phyloP scores from a whole-genome alignment of 2,113 vertebrate species.

The Mohoua ochrocephala region DNA sequence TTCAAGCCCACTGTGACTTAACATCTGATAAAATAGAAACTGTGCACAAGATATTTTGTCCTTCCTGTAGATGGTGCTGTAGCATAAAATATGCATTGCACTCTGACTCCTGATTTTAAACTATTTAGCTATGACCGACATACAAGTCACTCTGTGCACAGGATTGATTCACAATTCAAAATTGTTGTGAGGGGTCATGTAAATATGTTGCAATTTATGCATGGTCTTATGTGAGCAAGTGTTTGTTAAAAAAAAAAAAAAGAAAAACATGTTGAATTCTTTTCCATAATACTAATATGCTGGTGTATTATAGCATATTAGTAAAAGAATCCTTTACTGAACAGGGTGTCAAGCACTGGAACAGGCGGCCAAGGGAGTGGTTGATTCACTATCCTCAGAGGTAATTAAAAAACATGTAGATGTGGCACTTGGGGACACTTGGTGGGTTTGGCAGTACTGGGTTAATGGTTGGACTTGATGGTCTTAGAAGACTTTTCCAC shows the following conservation, averaged over 20 bases:
- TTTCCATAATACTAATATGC: background rate
- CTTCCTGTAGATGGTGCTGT: constrained; percentile 52
- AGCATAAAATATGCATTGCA: background rate
- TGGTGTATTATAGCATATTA: background rate
- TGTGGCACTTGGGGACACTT: no score
- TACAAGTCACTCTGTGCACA: background rate
- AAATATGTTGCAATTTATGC: background rate
- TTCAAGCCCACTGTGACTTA: background rate
- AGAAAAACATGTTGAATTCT: rapidly evolving
- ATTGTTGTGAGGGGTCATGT: background rate
- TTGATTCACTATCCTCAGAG: background rate
- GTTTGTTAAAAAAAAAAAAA: background rate
- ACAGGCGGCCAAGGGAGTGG: background rate
- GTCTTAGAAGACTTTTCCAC: background rate
- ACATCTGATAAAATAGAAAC: background rate
- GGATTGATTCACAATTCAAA: background rate
- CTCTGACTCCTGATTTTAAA: background rate
- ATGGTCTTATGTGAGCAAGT: background rate
- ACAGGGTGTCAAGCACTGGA: background rate
- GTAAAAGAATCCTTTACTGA: background rate
- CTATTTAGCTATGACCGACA: rapidly evolving
- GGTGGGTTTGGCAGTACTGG: background rate
- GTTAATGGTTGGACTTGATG: rapidly evolving
- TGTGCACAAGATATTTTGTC: background rate
- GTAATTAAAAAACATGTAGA: background rate